Conservation (phyloP, 2,888 invertebrate species). For the Scaeva pyrastri region DNA sequence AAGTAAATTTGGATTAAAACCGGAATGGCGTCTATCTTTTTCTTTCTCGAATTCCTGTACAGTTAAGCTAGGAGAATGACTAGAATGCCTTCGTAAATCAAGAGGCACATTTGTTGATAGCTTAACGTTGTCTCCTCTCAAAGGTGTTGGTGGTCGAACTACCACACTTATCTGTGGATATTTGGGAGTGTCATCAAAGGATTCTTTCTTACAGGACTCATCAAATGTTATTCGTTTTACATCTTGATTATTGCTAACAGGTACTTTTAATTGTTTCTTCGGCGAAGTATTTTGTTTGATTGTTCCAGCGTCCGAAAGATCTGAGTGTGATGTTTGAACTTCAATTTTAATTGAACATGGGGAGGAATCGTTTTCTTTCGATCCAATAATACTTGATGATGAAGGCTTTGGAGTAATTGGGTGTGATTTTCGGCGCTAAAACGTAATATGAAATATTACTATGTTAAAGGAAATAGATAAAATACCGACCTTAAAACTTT, state of each 20-base stretch:
- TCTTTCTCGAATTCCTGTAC: conserved; percentile 84
- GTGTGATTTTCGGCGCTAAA: conserved; percentile 76
- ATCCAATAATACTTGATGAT: conserved; percentile 73
- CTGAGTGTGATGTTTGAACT: conserved; percentile 76
- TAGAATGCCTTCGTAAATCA: conserved; percentile 84
- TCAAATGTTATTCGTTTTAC: conserved; percentile 84
- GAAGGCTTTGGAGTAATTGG: conserved; percentile 40
- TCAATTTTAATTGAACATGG: conserved; percentile 47
- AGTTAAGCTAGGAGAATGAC: conserved; percentile 84
- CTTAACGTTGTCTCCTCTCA: conserved; percentile 86
- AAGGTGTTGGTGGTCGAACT: conserved; percentile 90
- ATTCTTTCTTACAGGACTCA: conserved; percentile 84
- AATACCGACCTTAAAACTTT: conserved; percentile 87
- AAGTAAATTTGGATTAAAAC: conserved; percentile 87
- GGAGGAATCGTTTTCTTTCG: conserved; percentile 80
- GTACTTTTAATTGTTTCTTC: conserved; percentile 52
- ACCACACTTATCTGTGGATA: conserved; percentile 89
- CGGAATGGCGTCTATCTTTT: conserved; percentile 84
- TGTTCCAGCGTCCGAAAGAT: conserved; percentile 75
- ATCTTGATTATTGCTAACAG: conserved; percentile 78
- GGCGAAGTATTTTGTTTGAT: conserved; percentile 54
- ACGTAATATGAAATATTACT: conserved; percentile 15
- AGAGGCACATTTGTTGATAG: conserved; percentile 82
- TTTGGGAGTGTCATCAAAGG: conserved; percentile 84
- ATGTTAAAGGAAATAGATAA: background rate